Percentiles rank a stretch among this genome's conserved stretches.
Evolutionary conservation across 1,140 invertebrate genomes (phyloP).

Genomic region (Drosophila trapezifrons): DNA sequence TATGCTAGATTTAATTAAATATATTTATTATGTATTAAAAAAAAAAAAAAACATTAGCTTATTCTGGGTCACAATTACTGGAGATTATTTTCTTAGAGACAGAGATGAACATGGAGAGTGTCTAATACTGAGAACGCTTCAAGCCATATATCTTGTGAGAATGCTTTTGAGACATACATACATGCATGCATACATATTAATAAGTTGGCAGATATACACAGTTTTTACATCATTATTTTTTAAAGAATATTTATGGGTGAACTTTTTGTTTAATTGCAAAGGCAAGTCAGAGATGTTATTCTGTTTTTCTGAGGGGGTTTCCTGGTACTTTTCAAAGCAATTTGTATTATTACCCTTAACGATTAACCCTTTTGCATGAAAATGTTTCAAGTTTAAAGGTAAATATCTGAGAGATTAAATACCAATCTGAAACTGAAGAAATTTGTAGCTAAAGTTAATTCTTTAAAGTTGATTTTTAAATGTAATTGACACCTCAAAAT

Average conservation of each 20-base stretch:
- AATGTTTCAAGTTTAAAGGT: no score
- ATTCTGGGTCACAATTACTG: constrained; percentile 31
- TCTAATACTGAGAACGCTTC: constrained; percentile 35
- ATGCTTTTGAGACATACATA: constrained; percentile 1
- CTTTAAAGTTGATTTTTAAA: background rate
- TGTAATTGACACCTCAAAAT: background rate
- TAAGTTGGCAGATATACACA: constrained; percentile 15
- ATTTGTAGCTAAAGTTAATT: no score
- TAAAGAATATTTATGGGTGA: background rate
- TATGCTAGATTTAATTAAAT: constrained; percentile 48
- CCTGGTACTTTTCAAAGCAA: background rate
- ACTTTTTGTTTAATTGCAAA: no score
- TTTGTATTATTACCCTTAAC: background rate
- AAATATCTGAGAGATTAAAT: no score
- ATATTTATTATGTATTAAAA: constrained; percentile 18
- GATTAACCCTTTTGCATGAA: background rate
- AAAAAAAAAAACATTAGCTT: constrained; percentile 7
- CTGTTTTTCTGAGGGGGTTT: background rate
- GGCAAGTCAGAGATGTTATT: background rate
- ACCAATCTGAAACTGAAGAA: no score
- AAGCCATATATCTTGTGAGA: constrained; percentile 2
- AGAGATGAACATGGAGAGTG: constrained; percentile 19
- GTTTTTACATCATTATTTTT: constrained; percentile 1
- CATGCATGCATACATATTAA: constrained; percentile 1
- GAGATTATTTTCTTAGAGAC: constrained; percentile 27